phyloP scores from a whole-genome alignment of 2,888 invertebrate species.

The Nomada fabriciana region DNA sequence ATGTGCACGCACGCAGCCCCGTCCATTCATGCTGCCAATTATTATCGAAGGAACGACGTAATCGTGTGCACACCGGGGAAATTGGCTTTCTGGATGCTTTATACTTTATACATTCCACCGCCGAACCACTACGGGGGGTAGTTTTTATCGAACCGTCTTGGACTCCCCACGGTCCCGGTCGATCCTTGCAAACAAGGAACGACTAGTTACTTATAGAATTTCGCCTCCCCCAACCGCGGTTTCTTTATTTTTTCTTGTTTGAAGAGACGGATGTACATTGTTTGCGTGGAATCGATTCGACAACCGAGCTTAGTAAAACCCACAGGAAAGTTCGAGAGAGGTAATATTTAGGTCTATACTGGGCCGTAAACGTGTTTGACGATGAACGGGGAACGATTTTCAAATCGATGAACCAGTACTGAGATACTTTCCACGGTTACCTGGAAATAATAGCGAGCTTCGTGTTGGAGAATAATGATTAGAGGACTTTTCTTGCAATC shows the following conservation, averaged over 20 bases:
- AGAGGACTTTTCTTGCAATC: no score
- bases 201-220: constrained; percentile 46
- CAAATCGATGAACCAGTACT: constrained; percentile 13
- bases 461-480: neutral
- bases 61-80: constrained; percentile 68
- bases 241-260: constrained; percentile 10
- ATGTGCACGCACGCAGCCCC: constrained; percentile 57
- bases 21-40: constrained; percentile 79
- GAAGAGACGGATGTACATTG: constrained; percentile 36
- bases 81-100: constrained; percentile 74
- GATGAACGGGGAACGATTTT: constrained; percentile 18
- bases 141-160: constrained; percentile 55
- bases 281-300: constrained; percentile 48
- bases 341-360: constrained; percentile 34
- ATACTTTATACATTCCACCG: constrained; percentile 50
- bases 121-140: constrained; percentile 47
- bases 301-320: constrained; percentile 20
- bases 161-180: constrained; percentile 24
- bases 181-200: constrained; percentile 33
- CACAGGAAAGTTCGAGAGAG: constrained; percentile 12
- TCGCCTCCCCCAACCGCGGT: neutral
- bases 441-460: constrained; percentile 6
- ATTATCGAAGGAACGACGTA: constrained; percentile 75
- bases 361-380: constrained; percentile 2
- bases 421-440: constrained; percentile 8